Evolutionary conservation across 2,888 invertebrate species (phyloP).

Genomic region (Himalopsyche anomala): DNA sequence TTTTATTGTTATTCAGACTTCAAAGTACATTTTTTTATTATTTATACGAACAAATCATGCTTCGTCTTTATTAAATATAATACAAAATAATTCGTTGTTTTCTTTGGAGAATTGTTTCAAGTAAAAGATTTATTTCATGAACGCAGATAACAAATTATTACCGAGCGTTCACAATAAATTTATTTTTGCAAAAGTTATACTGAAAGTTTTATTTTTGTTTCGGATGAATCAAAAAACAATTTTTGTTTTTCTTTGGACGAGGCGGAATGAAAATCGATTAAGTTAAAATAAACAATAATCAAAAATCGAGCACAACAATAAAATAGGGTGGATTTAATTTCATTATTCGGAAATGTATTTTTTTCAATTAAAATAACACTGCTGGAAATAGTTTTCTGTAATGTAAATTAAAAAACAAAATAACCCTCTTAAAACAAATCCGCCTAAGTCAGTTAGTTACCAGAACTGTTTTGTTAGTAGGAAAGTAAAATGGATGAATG

Average conservation of each 20-base stretch:
- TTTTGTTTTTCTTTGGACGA: background rate
- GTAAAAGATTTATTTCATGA: background rate
- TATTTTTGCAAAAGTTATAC: background rate
- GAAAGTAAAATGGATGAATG: too few species aligned
- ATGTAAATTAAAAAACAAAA: too few species aligned
- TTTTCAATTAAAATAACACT: background rate
- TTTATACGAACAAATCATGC: too few species aligned
- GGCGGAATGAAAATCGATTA: background rate
- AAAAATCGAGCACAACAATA: background rate
- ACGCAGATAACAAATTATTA: background rate
- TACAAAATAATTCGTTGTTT: background rate
- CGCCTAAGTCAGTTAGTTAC: too few species aligned
- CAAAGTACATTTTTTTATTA: too few species aligned
- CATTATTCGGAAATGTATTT: background rate
- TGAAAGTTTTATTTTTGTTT: background rate
- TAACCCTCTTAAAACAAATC: too few species aligned
- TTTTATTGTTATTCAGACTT: too few species aligned
- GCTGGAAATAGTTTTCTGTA: background rate
- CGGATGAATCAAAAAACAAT: background rate
- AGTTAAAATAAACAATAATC: background rate
- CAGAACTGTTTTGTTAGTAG: too few species aligned
- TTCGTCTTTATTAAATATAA: background rate
- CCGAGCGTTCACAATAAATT: background rate
- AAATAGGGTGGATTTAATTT: background rate
- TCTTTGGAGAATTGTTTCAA: background rate